Evolutionary conservation across 1,140 invertebrate genomes (phyloP), one percentile per base, ranked within the genome.

Genomic region (Drosophila repletoides): DNA sequence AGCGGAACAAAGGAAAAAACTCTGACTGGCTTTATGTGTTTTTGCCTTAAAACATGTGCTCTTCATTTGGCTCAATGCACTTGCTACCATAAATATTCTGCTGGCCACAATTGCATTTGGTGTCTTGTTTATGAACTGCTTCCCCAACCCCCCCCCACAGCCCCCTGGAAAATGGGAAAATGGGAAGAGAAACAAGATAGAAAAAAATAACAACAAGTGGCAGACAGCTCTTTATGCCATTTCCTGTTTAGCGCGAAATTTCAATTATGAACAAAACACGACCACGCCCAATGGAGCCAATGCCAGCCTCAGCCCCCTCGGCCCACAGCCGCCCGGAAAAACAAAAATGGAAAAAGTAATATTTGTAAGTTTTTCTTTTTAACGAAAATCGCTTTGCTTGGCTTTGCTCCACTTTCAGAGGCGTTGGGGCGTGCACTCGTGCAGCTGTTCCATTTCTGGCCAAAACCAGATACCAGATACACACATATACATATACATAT

Each of bases 181-280:
- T n/a, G n/a, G n/a, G n/a, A n/a, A n/a, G n/a, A n/a, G n/a, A n/a
- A n/a, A n/a, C n/a, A n/a, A n/a, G n/a, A n/a, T n/a, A n/a, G n/a
- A n/a, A n/a, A n/a, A n/a, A n/a, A 55, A 28, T 19, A 63, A 59
- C 65, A 77, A 79, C 74, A 83, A 83, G 69, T 83, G 74, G 58
- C 73, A 49, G 59, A 34, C 49, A 84, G 72, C 60, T 55, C n/a
- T n/a, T n/a, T n/a, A n/a, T n/a, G 74, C 70, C 61, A 75, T 61
- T 79, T 83, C 79, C 79, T 83, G 80, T 83, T 83, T 83, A 83
- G 79, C 80, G 74, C 80, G 80, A 84, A 83, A 83, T 79, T 83
- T 83, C 79, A 86, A 83, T 83, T 83, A 83, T 86, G 80, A 77
- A 43, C 69, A 65, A 66, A 77, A 83, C 79, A 79, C 63, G 70